A percentile compares a stretch with the other conserved stretches of the same genome.
Conservation (phyloP, 2,888 invertebrate genomes). For the Phortica magna region DNA sequence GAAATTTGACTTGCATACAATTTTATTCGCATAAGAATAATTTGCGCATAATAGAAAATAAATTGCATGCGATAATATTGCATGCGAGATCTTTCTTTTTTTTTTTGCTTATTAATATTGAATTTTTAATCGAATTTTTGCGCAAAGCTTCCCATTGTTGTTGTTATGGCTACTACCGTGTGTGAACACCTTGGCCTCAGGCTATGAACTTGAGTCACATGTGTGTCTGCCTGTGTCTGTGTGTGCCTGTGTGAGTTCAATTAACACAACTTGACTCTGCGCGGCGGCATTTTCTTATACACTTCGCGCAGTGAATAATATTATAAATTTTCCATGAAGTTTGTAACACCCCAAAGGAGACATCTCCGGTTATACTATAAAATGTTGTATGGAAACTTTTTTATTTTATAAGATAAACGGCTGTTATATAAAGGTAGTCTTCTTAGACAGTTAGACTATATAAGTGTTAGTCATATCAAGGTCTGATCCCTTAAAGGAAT, state of each 20-base stretch:
- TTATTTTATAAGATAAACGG: too few relatives aligned
- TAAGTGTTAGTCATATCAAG: too few relatives aligned
- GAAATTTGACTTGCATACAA: background rate
- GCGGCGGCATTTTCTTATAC: too few relatives aligned
- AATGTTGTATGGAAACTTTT: too few relatives aligned
- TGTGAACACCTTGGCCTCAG: conserved; percentile 10
- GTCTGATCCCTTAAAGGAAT: too few relatives aligned
- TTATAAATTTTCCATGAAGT: too few relatives aligned
- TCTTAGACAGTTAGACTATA: too few relatives aligned
- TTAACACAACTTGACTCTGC: background rate
- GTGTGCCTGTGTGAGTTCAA: background rate
- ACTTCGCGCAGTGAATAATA: too few relatives aligned
- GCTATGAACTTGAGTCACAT: background rate
- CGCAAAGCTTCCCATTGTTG: background rate
- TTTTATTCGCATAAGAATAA: conserved; percentile 32
- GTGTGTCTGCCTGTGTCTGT: too few relatives aligned
- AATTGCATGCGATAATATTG: conserved; percentile 48
- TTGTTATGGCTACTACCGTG: background rate
- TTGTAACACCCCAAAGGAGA: too few relatives aligned
- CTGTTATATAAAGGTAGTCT: too few relatives aligned
- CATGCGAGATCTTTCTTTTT: conserved; percentile 20
- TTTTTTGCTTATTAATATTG: background rate
- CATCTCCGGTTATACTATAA: too few relatives aligned
- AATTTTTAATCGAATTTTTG: conserved; percentile 27
- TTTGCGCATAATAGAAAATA: conserved; percentile 39